These are phyloP conservation scores for Dexiosoma caninum DNA, from an alignment of 2,888 invertebrate genomes.

Conservation along the genomic window DNA sequence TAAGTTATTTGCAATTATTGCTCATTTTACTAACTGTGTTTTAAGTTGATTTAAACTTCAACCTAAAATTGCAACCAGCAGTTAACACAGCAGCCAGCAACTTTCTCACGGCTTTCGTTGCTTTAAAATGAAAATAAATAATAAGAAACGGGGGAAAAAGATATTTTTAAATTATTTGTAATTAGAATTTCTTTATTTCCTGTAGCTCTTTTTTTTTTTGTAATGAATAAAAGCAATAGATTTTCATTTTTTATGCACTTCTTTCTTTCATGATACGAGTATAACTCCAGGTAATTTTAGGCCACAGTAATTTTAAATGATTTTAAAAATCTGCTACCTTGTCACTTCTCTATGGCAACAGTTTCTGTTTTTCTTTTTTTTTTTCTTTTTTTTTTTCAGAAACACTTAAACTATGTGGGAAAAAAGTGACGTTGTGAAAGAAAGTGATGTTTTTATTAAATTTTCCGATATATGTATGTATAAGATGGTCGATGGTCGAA, in stretches of 20 bases:
- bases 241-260: constrained; percentile 11
- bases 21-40: constrained; percentile 56
- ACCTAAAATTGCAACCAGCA: constrained; percentile 14
- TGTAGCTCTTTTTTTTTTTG: constrained; percentile 9
- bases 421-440: too few species aligned
- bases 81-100: constrained; percentile 41
- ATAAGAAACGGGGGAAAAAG: neutral
- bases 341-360: too few species aligned
- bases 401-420: too few species aligned
- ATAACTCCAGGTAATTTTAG: neutral
- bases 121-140: neutral
- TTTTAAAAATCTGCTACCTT: too few species aligned
- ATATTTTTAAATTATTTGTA: constrained; percentile 40
- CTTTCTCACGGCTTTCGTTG: constrained; percentile 57
- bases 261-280: neutral
- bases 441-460: too few species aligned
- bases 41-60: constrained; percentile 43
- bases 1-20: constrained; percentile 52
- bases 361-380: too few species aligned
- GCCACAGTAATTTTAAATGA: neutral
- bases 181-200: constrained; percentile 46
- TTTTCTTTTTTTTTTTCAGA: too few species aligned
- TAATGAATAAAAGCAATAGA: constrained; percentile 28
- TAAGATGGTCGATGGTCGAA: too few species aligned
- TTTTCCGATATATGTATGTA: too few species aligned